These are phyloP conservation scores for Cirrhinus molitorella DNA, from an alignment of 2,797 vertebrate species.

Conservation along the genomic window DNA sequence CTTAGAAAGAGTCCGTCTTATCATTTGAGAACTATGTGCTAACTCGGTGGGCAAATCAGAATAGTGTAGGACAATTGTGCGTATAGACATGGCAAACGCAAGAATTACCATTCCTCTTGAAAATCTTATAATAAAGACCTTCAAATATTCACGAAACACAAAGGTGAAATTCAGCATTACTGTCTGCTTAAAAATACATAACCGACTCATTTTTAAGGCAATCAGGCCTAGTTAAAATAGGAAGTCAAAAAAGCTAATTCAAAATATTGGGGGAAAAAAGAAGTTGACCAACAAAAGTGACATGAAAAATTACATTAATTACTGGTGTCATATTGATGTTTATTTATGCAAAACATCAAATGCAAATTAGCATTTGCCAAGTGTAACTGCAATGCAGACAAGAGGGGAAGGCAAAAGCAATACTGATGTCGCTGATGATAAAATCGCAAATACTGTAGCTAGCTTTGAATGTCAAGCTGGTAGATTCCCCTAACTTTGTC, in stretches of 20 bases:
- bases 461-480: constrained; percentile 53
- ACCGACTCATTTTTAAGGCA: constrained; percentile 60
- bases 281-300: constrained; percentile 32
- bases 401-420: constrained; percentile 72
- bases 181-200: constrained; percentile 35
- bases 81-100: background rate
- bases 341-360: constrained; percentile 60
- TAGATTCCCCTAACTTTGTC: constrained; percentile 15
- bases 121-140: constrained; percentile 36
- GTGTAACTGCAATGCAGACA: constrained; percentile 56
- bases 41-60: background rate
- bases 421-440: constrained; percentile 49
- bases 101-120: background rate
- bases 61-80: constrained; percentile 8
- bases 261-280: constrained; percentile 31
- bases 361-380: constrained; percentile 27
- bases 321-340: constrained; percentile 50
- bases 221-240: constrained; percentile 56
- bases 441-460: constrained; percentile 59
- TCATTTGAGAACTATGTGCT: background rate
- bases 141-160: constrained; percentile 45
- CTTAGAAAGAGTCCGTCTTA: background rate
- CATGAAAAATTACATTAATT: constrained; percentile 39
- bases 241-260: constrained; percentile 24
- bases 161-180: constrained; percentile 54